phyloP scores from a whole-genome alignment of 2,888 invertebrate genomes.

The Drosophila leonis region DNA sequence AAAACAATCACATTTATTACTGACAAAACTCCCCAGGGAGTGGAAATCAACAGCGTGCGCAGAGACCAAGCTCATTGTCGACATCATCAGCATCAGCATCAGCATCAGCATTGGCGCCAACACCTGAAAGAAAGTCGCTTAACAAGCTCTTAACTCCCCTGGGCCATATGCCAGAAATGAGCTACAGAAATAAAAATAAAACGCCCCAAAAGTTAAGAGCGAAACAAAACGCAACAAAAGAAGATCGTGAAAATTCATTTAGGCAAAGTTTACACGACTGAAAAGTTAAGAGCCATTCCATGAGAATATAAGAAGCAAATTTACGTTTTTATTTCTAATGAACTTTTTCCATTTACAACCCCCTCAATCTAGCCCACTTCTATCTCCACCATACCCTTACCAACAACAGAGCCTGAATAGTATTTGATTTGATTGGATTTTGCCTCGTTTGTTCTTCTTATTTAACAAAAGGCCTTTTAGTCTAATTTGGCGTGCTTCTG shows the following conservation, averaged over 20 bases:
- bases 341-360: slow-evolving; percentile 50
- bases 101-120: slow-evolving; percentile 27
- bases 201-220: slow-evolving; percentile 34
- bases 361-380: slow-evolving; percentile 7
- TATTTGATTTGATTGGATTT: slow-evolving; percentile 62
- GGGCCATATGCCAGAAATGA: slow-evolving; percentile 62
- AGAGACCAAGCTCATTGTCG: slow-evolving; percentile 40
- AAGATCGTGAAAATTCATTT: slow-evolving; percentile 70
- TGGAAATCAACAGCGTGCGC: slow-evolving; percentile 58
- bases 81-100: slow-evolving; percentile 40
- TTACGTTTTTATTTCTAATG: slow-evolving; percentile 57
- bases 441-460: slow-evolving; percentile 33
- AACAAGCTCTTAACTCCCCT: slow-evolving; percentile 68
- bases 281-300: slow-evolving; percentile 63
- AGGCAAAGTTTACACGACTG: slow-evolving; percentile 61
- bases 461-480: slow-evolving; percentile 21
- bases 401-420: slow-evolving; percentile 19
- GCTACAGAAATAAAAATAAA: slow-evolving; percentile 54
- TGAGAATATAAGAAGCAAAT: slow-evolving; percentile 51
- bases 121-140: slow-evolving; percentile 71
- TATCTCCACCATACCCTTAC: neutral
- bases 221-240: slow-evolving; percentile 3
- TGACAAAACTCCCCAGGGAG: slow-evolving; percentile 63
- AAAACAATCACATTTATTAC: slow-evolving; percentile 78
- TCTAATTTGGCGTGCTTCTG: slow-evolving; percentile 50